Evolutionary conservation across 2,113 vertebrate species (phyloP), one percentile per base, ranked within the genome.

Genomic region (Leptocoma aspasia): DNA sequence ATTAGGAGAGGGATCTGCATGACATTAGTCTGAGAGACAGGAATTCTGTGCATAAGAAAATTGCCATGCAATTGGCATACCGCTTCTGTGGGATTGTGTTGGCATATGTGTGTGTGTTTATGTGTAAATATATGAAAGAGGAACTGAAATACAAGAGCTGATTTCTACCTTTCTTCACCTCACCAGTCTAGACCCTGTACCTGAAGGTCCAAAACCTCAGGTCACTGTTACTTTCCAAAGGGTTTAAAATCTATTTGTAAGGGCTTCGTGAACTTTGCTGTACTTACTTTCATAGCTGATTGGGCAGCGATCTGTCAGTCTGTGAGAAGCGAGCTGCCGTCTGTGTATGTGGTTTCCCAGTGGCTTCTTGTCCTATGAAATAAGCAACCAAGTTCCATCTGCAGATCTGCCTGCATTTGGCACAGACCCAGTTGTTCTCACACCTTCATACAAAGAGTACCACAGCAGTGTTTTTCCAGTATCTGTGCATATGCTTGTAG

Each of bases 101-200:
- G 47, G 26, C 15, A 0, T 53, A 21, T 50, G 3, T 60, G 14
- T 11, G 9, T 39, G 11, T 30, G 3, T 72, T 1, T 61, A 1
- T 41, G 2, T 66, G 2, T 31, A 0, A 28, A 9, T n/a, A 9
- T 68, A n/a, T 72, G 54, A 41, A 49, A 42, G 42, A 61, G 27
- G 20, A 26, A n/a, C 37, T 86, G 64, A 37, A 82, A 75, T 76
- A 26, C 10, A 82, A 27, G 30, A 89, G 49, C 30, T 52, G 12
- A 41, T 86, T 76, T 42, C 10, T 81, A 1, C n/a, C 7, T 72
- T 76, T 56, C 19, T 72, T 69, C 15, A n/a, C 37, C 54, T 78
- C 14, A 59, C 37, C 33, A 28, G 11, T 81, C 50, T 70, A 53
- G 27, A 47, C 24, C 19, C 44, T 89, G 59, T 47, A 76, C 26